Evolutionary conservation across 2,113 vertebrate genomes (phyloP), one percentile per base, ranked within the genome.

Genomic region (Silurus glanis): DNA sequence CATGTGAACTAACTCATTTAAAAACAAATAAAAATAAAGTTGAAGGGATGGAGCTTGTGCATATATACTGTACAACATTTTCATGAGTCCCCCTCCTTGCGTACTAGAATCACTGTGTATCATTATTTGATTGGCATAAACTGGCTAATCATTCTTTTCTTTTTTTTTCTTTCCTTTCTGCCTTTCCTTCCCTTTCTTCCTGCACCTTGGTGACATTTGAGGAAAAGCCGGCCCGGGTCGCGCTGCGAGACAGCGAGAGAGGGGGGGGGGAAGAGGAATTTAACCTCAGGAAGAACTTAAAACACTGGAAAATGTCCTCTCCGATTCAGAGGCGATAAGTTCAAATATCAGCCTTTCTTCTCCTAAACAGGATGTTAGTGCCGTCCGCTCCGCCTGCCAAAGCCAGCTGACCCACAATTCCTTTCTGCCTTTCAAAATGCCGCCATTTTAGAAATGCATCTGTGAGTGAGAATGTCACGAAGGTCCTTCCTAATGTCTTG

Each of bases 141-240:
- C 62, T 69, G 83, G 14, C 84, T 67, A 78, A 66, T 37, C 37
- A 37, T 37, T 37, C 37, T 37, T 37, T 37, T 23, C 17, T 79
- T 67, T 21, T n/a, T 47, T 69, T n/a, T 62, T 67, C 59, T 78
- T 28, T 64, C n/a, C 25, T 45, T 23, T 83, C 28, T 59, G 28
- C 84, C 66, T 25, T 49, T 72, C 55, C 81, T 75, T 82, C 55
- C 75, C 64, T 78, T 69, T 80, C 58, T 83, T 85, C 47, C 72
- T 82, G 82, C 80, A 80, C 83, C 88, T 74, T 83, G 6, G 14
- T 93, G 92, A 92, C 92, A 93, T 94, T 92, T 92, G 84, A 83
- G 89, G 89, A 87, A 87, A 89, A 90, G 89, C 86, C 80, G 64
- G 87, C 85, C 89, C 80, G 85, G 90, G 89, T 92, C 90, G 86